Evolutionary conservation across 2,888 invertebrate species (phyloP), one percentile per base, ranked within the genome.

Genomic region (Hesperia comma): DNA sequence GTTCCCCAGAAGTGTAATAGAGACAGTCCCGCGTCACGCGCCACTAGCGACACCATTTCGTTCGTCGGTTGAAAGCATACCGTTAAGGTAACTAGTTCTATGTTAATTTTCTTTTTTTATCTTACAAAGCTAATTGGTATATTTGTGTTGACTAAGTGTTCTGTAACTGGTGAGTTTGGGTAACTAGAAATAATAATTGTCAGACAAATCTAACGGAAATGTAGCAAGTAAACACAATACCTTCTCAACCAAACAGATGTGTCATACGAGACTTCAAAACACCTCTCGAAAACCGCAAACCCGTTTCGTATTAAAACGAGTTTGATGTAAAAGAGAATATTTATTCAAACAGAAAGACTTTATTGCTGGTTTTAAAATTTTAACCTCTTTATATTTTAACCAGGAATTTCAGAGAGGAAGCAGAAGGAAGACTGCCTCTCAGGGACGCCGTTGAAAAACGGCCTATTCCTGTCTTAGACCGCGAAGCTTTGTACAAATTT

Each of bases 11-110:
- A 89, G 86, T 71, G 85, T 85, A 5, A 86, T 90, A 8, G 92
- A 92, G 76, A 86, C 87, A 6, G 77, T 89, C 14, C 92, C 92
- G 10, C 78, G 82, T 63, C 92, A 92, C 73, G 87, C 86, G 15
- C 86, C 86, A 2, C 81, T 92, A 49, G 81, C 86, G 7, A 73
- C 84, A 32, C 97, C 97, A 0, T 88, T 97, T 68, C 93, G 97
- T 68, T 93, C 95, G 57, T 96, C 97, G 1, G 96, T 97, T 2
- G 97, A 97, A 86, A 95, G 94, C 77, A 87, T 95, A 67, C 96
- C 96, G 8, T 80, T 90, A 62, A 90, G 88, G 93, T 93, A 83
- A 79, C 32, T 51, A 49, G 58, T 64, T 57, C 37, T 54, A 43
- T 15, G 61, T 19, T 53, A 32, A 53, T 61, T 17, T 21, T 15